Conservation (phyloP, 2,113 vertebrate genomes). For the Austrofundulus limnaeus region DNA sequence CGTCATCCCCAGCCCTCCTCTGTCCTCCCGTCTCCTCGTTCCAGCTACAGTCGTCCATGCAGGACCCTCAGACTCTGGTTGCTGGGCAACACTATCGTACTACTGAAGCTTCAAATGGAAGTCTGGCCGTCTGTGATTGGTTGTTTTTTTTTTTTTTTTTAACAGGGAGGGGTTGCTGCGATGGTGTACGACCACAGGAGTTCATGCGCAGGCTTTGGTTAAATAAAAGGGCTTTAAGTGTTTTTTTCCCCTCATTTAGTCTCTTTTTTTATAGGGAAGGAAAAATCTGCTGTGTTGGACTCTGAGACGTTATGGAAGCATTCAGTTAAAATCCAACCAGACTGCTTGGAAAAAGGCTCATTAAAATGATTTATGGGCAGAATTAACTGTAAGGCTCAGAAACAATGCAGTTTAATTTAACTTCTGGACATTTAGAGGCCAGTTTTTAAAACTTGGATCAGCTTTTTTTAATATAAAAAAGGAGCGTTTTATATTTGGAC, state of each 20-base stretch:
- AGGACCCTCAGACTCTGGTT: constrained; percentile 76
- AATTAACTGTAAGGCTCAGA: not conserved
- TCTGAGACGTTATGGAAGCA: constrained; percentile 25
- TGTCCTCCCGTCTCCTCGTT: constrained; percentile 39
- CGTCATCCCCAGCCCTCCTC: constrained; percentile 19
- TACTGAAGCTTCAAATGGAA: constrained; percentile 76
- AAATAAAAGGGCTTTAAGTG: constrained; percentile 52
- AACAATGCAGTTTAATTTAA: constrained; percentile 1
- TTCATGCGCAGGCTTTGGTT: constrained; percentile 40
- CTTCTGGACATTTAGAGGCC: not conserved
- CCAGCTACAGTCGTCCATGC: constrained; percentile 69
- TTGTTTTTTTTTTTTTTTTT: not conserved
- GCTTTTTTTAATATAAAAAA: not conserved
- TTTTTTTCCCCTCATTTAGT: not conserved
- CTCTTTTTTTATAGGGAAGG: not conserved
- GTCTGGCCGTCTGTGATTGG: constrained; percentile 61
- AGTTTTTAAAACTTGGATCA: constrained; percentile 3
- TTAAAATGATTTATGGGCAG: constrained; percentile 25
- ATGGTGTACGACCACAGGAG: constrained; percentile 59
- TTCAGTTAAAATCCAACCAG: not conserved
- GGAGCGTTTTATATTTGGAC: constrained; percentile 25
- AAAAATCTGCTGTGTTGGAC: constrained; percentile 7
- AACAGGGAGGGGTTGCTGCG: constrained; percentile 61
- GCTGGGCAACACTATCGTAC: constrained; percentile 79
- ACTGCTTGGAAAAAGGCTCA: not conserved